Percentiles rank a stretch among this genome's conserved stretches.
phyloP scores from a whole-genome alignment of 2,888 invertebrate species.

The Lasioglossum leucozonium region DNA sequence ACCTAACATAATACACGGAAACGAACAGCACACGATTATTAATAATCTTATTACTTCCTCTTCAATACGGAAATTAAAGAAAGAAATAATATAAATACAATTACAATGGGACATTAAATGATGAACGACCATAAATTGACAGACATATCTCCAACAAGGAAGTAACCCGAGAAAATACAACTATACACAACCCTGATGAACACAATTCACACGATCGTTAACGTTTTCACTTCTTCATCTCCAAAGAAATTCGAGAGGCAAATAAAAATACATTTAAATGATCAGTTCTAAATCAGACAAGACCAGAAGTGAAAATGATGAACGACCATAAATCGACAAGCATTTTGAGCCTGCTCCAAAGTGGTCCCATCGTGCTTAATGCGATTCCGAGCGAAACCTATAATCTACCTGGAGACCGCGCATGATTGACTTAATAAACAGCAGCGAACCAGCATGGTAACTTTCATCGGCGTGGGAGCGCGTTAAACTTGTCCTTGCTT shows the following conservation, averaged over 20 bases:
- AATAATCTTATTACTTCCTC: neutral
- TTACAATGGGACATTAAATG: neutral
- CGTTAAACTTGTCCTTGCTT: slow-evolving; percentile 77
- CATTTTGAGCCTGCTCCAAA: neutral
- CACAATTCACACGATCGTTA: neutral
- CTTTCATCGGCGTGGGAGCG: slow-evolving; percentile 67
- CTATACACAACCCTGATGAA: neutral
- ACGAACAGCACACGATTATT: neutral
- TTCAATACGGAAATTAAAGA: neutral
- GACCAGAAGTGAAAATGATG: neutral
- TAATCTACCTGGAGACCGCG: neutral
- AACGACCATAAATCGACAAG: neutral
- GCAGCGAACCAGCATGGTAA: slow-evolving; percentile 29
- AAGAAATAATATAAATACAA: neutral
- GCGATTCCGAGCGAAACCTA: neutral
- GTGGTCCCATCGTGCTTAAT: neutral
- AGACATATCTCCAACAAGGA: no score
- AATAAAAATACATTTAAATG: neutral
- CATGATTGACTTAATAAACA: slow-evolving; percentile 22
- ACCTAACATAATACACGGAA: neutral
- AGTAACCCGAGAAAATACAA: neutral
- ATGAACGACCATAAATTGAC: neutral
- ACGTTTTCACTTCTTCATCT: neutral
- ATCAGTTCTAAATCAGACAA: neutral
- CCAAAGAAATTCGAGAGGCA: neutral